These are phyloP conservation scores for Chaetodon auriga DNA, from an alignment of 2,113 vertebrate species.

Conservation along the genomic window DNA sequence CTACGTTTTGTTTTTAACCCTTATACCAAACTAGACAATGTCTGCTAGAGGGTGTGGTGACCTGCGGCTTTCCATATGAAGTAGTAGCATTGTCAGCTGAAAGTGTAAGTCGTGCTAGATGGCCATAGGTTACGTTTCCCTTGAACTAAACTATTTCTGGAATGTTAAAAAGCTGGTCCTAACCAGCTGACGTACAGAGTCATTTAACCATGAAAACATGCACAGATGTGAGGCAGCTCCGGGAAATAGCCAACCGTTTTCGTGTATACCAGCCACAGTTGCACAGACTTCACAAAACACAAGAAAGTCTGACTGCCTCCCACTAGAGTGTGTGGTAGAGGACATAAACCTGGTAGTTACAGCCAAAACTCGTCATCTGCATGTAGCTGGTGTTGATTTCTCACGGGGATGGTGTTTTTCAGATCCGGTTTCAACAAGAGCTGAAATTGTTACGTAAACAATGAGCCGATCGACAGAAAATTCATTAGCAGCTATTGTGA, in stretches of 20 bases:
- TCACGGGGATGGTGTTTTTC: background rate
- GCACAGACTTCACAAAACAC: background rate
- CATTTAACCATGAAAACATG: conserved; percentile 47
- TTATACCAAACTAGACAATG: conserved; percentile 13
- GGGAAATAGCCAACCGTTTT: conserved; percentile 20
- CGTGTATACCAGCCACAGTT: conserved; percentile 1
- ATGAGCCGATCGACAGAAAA: background rate
- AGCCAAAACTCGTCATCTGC: background rate
- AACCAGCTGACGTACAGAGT: conserved; percentile 27
- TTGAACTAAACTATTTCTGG: conserved; percentile 62
- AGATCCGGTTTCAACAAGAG: background rate
- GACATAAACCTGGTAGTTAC: background rate
- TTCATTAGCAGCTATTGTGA: background rate
- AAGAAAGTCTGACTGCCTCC: background rate
- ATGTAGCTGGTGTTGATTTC: background rate
- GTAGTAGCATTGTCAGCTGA: conserved; percentile 45
- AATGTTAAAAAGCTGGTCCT: conserved; percentile 77
- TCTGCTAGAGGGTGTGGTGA: conserved; percentile 46
- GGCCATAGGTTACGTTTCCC: conserved; percentile 36
- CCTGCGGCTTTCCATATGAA: conserved; percentile 58
- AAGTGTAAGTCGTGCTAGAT: conserved; percentile 12
- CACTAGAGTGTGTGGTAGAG: background rate
- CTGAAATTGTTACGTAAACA: background rate
- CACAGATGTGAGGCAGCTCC: conserved; percentile 53
- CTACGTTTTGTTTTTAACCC: conserved; percentile 18